A percentile compares a stretch with the other conserved stretches of the same genome.
phyloP scores from a whole-genome alignment of 2,888 invertebrate species.

The Hedya salicella region DNA sequence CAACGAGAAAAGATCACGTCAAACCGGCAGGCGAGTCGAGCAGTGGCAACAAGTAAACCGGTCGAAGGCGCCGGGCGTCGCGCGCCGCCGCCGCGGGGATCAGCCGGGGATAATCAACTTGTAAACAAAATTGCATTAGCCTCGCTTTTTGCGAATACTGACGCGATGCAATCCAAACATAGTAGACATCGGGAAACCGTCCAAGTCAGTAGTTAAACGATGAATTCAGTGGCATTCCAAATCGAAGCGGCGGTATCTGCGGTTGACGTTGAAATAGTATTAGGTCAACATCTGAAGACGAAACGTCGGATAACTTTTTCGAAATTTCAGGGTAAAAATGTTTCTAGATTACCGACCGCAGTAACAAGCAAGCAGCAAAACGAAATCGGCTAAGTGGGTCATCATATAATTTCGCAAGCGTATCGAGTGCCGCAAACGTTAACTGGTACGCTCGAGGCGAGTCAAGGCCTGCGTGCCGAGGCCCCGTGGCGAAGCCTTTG shows the following conservation, averaged over 20 bases:
- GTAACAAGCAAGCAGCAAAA: constrained; percentile 73
- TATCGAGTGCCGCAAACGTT: constrained; percentile 82
- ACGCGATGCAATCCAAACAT: constrained; percentile 49
- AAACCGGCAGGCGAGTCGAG: constrained; percentile 77
- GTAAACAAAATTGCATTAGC: constrained; percentile 81
- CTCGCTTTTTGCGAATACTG: constrained; percentile 58
- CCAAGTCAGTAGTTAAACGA: constrained; percentile 36
- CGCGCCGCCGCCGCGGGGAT: constrained; percentile 51
- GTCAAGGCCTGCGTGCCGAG: constrained; percentile 74
- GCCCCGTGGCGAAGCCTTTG: constrained; percentile 56
- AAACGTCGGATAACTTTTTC: constrained; percentile 52
- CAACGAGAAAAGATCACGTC: constrained; percentile 81
- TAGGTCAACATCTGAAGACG: not conserved
- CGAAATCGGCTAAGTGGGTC: constrained; percentile 81
- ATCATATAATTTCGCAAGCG: constrained; percentile 83
- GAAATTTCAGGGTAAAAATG: constrained; percentile 71
- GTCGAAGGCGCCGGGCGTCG: constrained; percentile 78
- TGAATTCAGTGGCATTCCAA: not conserved
- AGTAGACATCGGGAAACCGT: constrained; percentile 49
- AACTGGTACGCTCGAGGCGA: constrained; percentile 78
- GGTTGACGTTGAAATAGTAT: not conserved
- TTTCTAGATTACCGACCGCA: constrained; percentile 63
- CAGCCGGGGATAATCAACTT: constrained; percentile 75
- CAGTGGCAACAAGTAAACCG: constrained; percentile 80
- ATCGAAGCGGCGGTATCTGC: not conserved